phyloP scores from a whole-genome alignment of 2,113 vertebrate species.

The Bujurquina vittata region DNA sequence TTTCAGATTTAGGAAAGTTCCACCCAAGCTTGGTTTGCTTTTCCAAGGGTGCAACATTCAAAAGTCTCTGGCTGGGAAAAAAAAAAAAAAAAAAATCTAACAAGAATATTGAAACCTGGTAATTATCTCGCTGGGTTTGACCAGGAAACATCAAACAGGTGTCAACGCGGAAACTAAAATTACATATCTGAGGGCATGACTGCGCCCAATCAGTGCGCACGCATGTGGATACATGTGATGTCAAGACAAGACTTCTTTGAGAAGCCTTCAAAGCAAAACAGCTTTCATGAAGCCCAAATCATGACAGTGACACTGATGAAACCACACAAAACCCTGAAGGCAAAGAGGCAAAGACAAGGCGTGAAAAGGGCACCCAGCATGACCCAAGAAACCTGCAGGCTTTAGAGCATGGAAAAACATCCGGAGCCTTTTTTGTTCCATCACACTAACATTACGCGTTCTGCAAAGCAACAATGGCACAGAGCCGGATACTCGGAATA shows the following conservation, averaged over 20 bases:
- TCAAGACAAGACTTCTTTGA: background rate
- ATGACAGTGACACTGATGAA: background rate
- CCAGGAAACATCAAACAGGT: slow-evolving; percentile 61
- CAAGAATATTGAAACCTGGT: slow-evolving; percentile 39
- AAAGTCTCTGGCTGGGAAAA: slow-evolving; percentile 19
- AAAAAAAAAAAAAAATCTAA: slow-evolving; percentile 24
- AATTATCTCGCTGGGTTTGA: slow-evolving; percentile 61
- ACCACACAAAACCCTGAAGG: background rate
- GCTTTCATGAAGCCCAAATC: background rate
- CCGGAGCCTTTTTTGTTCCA: background rate
- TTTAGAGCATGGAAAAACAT: slow-evolving; percentile 5
- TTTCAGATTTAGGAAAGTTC: slow-evolving; percentile 48
- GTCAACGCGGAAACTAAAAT: slow-evolving; percentile 53
- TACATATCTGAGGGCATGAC: slow-evolving; percentile 42
- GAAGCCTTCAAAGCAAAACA: background rate
- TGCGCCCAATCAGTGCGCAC: slow-evolving; percentile 30
- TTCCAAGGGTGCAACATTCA: slow-evolving; percentile 32
- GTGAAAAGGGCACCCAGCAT: background rate
- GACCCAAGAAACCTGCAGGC: background rate
- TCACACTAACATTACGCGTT: background rate
- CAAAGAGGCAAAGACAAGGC: rapidly evolving
- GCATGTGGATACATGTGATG: background rate
- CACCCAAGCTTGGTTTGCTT: slow-evolving; percentile 24
- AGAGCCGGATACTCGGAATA: background rate
- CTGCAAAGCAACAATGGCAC: slow-evolving; percentile 13